phyloP scores from a whole-genome alignment of 2,797 vertebrate species.

The Lepilemur ruficaudatus region DNA sequence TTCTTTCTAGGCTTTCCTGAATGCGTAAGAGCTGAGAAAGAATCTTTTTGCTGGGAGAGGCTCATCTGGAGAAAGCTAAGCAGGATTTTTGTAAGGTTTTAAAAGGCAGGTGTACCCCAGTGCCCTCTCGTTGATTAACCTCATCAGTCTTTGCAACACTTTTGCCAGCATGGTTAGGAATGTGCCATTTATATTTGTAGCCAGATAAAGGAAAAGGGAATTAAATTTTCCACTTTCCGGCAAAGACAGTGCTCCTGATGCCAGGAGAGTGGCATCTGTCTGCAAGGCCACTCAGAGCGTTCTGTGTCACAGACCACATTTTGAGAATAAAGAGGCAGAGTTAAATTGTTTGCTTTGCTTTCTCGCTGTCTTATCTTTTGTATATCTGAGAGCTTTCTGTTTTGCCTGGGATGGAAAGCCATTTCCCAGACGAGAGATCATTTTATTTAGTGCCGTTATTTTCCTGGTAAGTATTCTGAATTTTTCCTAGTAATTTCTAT shows the following conservation, averaged over 20 bases:
- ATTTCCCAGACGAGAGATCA: slow-evolving; percentile 48
- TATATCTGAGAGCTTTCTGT: slow-evolving; percentile 34
- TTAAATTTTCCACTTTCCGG: not conserved
- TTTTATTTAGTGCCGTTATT: slow-evolving; percentile 66
- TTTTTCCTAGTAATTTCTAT: slow-evolving; percentile 68
- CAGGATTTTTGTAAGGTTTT: slow-evolving; percentile 10
- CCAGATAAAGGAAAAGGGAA: slow-evolving; percentile 34
- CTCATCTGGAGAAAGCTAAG: not conserved
- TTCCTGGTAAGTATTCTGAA: slow-evolving; percentile 67
- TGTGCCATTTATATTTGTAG: not conserved
- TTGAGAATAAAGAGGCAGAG: slow-evolving; percentile 5
- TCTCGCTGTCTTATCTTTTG: not conserved
- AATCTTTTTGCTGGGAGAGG: slow-evolving; percentile 1
- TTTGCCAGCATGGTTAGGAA: not conserved
- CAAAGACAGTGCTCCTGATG: not conserved
- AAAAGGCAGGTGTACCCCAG: not conserved
- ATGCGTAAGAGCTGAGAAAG: not conserved
- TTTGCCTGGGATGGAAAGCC: slow-evolving; percentile 45
- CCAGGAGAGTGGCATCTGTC: not conserved
- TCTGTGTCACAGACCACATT: not conserved
- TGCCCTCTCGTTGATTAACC: not conserved
- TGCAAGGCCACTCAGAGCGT: not conserved
- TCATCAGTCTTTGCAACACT: not conserved
- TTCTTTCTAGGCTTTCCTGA: not conserved
- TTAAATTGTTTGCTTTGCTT: not conserved